Evolutionary conservation across 2,113 vertebrate species (phyloP), one percentile per base, ranked within the genome.

Genomic region (Ammodytes dubius): DNA sequence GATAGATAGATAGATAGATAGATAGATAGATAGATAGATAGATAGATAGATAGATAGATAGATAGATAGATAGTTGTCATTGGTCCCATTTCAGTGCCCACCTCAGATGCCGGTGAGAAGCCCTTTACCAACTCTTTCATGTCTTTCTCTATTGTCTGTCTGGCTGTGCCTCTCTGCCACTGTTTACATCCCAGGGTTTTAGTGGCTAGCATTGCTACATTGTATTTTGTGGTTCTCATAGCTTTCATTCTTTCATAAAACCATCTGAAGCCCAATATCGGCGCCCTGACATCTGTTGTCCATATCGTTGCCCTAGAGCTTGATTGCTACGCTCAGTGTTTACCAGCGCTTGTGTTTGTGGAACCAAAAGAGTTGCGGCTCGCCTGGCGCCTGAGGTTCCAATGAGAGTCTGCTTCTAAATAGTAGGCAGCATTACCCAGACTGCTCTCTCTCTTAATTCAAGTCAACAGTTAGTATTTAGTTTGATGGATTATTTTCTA

Each of bases 201-300:
- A 57, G 83, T 76, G 81, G 86, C 72, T 50, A 19, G 82, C 84
- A 27, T 27, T 82, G 66, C 27, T 27, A 84, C 79, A 81, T 81
- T 86, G 81, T 74, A 59, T 79, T 89, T 67, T 80, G 86, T 60
- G 82, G 82, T 86, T 27, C 76, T 73, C 77, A 50, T 76, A 69
- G 69, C 46, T 77, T 27, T 59, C 70, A 77, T 89, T 87, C 86
- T 87, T 74, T 67, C 83, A 70, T 27, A 84, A 84, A 85, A 85
- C 79, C 65, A 77, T 87, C 63, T 50, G 61, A 88, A 80, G 79
- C 46, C 76, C 76, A 70, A 79, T 87, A 89, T 91, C 81, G 79
- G 80, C 87, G 78, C 80, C 74, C 70, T 13, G 71, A 81, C 88
- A 91, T 93, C 81, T 90, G 90, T 82, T 90, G 77, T 86, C 85